These are phyloP conservation scores for Pycnomerus fuliginosus DNA, from an alignment of 2,888 invertebrate genomes.

Conservation along the genomic window DNA sequence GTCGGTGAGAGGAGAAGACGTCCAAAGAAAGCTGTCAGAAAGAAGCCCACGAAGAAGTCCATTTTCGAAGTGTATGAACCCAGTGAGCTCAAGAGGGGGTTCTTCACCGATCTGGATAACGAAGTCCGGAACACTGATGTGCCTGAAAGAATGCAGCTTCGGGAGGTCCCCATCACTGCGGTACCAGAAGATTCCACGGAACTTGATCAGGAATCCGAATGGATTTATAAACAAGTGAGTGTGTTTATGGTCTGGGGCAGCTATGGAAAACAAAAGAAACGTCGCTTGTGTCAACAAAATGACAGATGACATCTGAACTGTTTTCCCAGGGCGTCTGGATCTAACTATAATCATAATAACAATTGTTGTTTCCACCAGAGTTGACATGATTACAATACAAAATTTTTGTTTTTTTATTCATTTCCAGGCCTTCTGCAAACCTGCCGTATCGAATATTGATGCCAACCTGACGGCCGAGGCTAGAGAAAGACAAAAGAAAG, in stretches of 20 bases:
- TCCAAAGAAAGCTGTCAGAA: constrained; percentile 73
- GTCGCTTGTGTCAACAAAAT: too few species aligned
- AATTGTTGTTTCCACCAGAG: too few species aligned
- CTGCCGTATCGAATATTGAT: constrained; percentile 79
- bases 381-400: too few species aligned
- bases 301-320: too few species aligned
- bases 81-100: constrained; percentile 92
- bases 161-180: constrained; percentile 81
- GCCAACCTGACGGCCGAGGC: constrained; percentile 56
- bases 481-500: constrained; percentile 62
- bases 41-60: constrained; percentile 78
- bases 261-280: too few species aligned
- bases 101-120: constrained; percentile 92
- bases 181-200: constrained; percentile 84
- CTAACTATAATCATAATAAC: too few species aligned
- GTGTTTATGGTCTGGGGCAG: too few species aligned
- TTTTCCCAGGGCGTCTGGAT: too few species aligned
- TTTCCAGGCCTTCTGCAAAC: constrained; percentile 73
- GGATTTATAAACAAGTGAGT: constrained; percentile 82
- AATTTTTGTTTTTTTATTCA: constrained; percentile 2
- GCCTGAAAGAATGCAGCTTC: constrained; percentile 89
- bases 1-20: constrained; percentile 58
- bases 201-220: constrained; percentile 91
- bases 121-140: constrained; percentile 86
- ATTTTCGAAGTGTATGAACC: constrained; percentile 97